Evolutionary conservation across 1,140 invertebrate genomes (phyloP).

Genomic region (Cecropterus lyciades): DNA sequence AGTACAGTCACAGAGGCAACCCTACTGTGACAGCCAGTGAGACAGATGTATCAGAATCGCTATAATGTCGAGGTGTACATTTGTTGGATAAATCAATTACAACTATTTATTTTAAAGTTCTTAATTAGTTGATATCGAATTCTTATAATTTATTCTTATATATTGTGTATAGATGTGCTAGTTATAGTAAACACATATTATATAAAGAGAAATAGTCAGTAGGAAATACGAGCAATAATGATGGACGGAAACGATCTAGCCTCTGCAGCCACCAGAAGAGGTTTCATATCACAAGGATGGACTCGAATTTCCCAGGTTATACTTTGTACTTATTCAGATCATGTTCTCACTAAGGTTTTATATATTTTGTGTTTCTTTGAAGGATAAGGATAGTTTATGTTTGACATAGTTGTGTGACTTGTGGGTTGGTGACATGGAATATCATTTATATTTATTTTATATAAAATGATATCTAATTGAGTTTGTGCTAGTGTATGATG

Average conservation of each 20-base stretch:
- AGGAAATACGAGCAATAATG: conserved; percentile 59
- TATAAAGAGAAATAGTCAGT: conserved; percentile 11
- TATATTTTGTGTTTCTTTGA: neutral
- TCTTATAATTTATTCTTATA: conserved; percentile 30
- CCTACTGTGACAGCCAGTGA: neutral
- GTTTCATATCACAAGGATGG: conserved; percentile 85
- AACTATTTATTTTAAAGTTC: conserved; percentile 36
- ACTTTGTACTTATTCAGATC: neutral
- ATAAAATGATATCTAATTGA: too few relatives aligned
- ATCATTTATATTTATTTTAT: too few relatives aligned
- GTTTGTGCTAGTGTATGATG: too few relatives aligned
- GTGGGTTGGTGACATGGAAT: neutral
- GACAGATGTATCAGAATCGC: conserved; percentile 26
- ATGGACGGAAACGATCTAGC: conserved; percentile 86
- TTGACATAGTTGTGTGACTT: neutral
- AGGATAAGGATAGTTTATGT: conserved; percentile 10
- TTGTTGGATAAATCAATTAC: conserved; percentile 35
- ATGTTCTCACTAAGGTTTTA: too few relatives aligned
- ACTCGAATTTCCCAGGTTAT: conserved; percentile 85
- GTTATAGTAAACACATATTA: conserved; percentile 17
- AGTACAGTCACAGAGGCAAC: too few relatives aligned
- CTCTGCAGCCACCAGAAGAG: conserved; percentile 76
- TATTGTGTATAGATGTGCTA: conserved; percentile 35
- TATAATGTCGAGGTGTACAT: conserved; percentile 40
- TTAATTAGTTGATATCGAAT: conserved; percentile 31